These are phyloP conservation scores for Dicerorhinus sumatrensis DNA, from an alignment of 2,113 vertebrate species.

Conservation along the genomic window DNA sequence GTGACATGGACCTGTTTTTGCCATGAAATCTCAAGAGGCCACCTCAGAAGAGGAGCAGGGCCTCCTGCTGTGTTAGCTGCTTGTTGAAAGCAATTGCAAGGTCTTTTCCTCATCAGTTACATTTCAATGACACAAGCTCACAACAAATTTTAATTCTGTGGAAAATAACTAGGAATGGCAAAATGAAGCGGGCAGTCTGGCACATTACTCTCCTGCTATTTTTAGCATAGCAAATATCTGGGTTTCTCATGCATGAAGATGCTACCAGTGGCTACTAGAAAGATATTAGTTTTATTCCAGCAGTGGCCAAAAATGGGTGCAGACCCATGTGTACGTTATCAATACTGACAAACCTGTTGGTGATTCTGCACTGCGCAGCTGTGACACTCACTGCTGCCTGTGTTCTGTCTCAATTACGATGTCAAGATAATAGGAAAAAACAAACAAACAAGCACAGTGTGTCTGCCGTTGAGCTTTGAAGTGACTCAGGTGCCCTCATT, in stretches of 20 bases:
- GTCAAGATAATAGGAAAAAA: background rate
- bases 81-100: slow-evolving; percentile 40
- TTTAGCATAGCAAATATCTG: background rate
- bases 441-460: background rate
- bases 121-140: slow-evolving; percentile 2
- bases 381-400: background rate
- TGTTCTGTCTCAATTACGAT: background rate
- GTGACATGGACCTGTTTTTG: background rate
- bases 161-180: background rate
- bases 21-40: background rate
- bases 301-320: background rate
- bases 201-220: background rate
- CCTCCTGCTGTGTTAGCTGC: background rate
- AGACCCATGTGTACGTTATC: background rate
- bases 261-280: background rate
- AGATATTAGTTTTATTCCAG: background rate
- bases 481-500: background rate
- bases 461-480: background rate
- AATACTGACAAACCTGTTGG: background rate
- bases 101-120: background rate
- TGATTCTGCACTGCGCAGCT: background rate
- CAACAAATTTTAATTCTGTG: background rate
- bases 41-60: background rate
- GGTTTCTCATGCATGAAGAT: background rate
- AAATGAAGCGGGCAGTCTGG: background rate